Evolutionary conservation across 2,888 invertebrate species (phyloP), one percentile per base, ranked within the genome.

Genomic region (Lithosia quadra): DNA sequence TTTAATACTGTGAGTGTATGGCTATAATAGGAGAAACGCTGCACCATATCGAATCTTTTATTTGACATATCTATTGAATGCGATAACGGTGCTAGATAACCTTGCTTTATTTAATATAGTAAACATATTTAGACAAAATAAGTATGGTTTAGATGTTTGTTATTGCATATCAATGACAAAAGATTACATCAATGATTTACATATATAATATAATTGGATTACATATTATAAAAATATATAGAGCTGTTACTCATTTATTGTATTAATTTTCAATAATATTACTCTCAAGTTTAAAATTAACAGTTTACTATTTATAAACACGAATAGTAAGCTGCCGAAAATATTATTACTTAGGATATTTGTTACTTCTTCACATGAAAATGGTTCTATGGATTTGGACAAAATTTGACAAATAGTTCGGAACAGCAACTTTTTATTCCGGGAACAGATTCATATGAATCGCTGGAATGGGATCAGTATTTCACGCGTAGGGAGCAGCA

Each of bases 1-100:
- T 78, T 75, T 75, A 65, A 78, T 80, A 78, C 68, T 65, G 43
- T 69, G 60, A 63, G 69, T 73, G 65, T 76, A 73, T 71, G 69
- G 63, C 36, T 36, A 67, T 77, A 75, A 74, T 74, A 65, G 69
- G 69, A 74, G 64, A 75, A 73, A 72, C 73, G 78, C 71, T 77
- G 73, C 68, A 76, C 80, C 80, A 76, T 69, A 69, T 72, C 63
- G 62, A 53, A 58, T 69, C 28, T 68, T 68, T 73, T 68, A 60
- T 67, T 67, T 67, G 63, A 67, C 56, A 67, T 61, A 60, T 70
- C 56, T 63, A 55, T 60, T 2, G 55, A 63, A 28, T 57, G 57
- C n/a, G 22, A 55, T 55, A 34, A 8, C 9, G 1, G 39, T 4
- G 11, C 10, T 55, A 15, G 34, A n/a, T n/a, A n/a, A 55, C 28